Evolutionary conservation across 2,113 vertebrate genomes (phyloP).

Genomic region (Macquaria ambigua): DNA sequence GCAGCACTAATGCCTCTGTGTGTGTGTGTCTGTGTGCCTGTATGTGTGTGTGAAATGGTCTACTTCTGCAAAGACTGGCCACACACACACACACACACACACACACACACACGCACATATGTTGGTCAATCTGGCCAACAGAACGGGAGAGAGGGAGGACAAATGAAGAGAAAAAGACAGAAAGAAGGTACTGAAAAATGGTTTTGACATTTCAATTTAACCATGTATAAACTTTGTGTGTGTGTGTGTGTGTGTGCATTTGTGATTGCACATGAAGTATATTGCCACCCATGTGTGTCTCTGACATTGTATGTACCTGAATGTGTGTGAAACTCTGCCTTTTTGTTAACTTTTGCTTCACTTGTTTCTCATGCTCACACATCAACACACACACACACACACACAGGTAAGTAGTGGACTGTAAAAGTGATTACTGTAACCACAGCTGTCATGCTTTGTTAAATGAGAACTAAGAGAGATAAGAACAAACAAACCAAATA

Average conservation of each 20-base stretch:
- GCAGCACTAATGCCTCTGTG: background rate
- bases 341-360: background rate
- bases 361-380: background rate
- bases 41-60: conserved; percentile 5
- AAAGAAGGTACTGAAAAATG: conserved; percentile 41
- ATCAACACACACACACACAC: background rate
- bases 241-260: background rate
- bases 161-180: conserved; percentile 31
- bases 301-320: background rate
- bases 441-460: background rate
- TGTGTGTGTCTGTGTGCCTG: conserved; percentile 16
- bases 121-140: conserved; percentile 58
- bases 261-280: background rate
- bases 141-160: conserved; percentile 27
- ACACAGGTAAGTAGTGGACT: background rate
- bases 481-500: background rate
- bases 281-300: background rate
- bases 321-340: background rate
- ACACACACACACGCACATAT: conserved; percentile 17
- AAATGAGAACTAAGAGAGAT: background rate
- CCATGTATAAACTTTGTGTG: conserved; percentile 17
- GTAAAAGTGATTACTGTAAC: too few species aligned
- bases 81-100: conserved; percentile 31
- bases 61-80: background rate
- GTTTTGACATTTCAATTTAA: conserved; percentile 58